Conservation (phyloP, 1,140 invertebrate genomes). For the Apis mellifera region DNA sequence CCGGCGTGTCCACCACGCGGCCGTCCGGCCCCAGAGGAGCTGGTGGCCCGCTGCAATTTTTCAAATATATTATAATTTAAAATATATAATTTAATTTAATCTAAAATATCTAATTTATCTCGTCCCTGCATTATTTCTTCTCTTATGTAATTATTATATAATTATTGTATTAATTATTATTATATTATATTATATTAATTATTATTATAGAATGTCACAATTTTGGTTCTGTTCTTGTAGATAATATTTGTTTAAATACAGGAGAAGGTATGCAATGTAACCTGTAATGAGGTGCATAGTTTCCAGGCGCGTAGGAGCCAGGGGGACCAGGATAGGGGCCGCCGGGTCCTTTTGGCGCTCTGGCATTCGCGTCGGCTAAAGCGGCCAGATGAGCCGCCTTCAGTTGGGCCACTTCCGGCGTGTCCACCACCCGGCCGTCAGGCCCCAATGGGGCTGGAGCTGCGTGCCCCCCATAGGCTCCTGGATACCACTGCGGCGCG, state of each 20-base stretch:
- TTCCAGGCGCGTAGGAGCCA: constrained; percentile 60
- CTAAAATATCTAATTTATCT: too few relatives aligned
- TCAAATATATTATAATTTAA: too few relatives aligned
- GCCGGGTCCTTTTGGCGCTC: constrained; percentile 78
- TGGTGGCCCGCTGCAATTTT: constrained; percentile 73
- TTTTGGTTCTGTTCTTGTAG: too few relatives aligned
- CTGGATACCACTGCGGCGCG: constrained; percentile 77
- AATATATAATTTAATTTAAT: too few relatives aligned
- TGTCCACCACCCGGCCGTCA: constrained; percentile 84
- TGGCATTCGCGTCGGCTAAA: constrained; percentile 81
- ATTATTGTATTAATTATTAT: too few relatives aligned
- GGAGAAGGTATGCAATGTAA: constrained; percentile 21
- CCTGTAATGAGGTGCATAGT: constrained; percentile 75
- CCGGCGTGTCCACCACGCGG: constrained; percentile 84
- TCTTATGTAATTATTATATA: too few relatives aligned
- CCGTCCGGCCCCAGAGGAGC: constrained; percentile 82
- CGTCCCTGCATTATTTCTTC: too few relatives aligned
- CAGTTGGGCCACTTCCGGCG: constrained; percentile 84
- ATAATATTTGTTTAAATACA: too few relatives aligned
- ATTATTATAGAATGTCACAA: too few relatives aligned
- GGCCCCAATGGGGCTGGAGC: constrained; percentile 82
- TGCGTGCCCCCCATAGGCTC: constrained; percentile 66
- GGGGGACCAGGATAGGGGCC: constrained; percentile 62
- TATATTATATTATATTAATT: too few relatives aligned
- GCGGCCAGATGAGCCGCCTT: constrained; percentile 84